Conservation (phyloP, 2,113 vertebrate species). For the Callopanchax toddi region DNA sequence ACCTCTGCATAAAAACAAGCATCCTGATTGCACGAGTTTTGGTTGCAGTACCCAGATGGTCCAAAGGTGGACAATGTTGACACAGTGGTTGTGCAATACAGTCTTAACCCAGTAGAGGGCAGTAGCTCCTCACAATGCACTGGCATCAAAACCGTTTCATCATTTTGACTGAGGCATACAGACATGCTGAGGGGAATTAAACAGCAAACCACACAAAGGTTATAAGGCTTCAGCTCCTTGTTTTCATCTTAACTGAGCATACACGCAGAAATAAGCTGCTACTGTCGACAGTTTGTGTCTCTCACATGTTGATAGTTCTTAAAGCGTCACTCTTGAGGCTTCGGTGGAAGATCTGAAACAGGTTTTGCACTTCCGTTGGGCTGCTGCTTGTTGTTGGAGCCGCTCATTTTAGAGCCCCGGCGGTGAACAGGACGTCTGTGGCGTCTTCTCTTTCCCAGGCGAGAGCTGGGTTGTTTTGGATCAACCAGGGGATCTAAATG, state of each 20-base stretch:
- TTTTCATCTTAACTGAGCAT: constrained; percentile 34
- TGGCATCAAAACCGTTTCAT: constrained; percentile 40
- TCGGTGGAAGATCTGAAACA: constrained; percentile 43
- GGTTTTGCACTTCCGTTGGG: constrained; percentile 67
- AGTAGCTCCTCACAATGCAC: constrained; percentile 42
- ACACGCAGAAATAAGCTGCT: not conserved
- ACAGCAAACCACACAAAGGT: constrained; percentile 51
- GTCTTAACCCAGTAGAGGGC: constrained; percentile 53
- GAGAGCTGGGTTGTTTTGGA: constrained; percentile 37
- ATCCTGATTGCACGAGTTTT: not conserved
- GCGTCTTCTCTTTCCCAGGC: constrained; percentile 70
- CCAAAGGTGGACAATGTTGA: constrained; percentile 13
- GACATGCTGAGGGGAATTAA: constrained; percentile 58
- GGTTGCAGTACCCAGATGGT: constrained; percentile 1
- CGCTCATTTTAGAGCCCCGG: constrained; percentile 51
- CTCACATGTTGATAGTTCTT: constrained; percentile 1
- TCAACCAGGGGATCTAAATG: constrained; percentile 72
- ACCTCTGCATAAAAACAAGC: not conserved
- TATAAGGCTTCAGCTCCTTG: constrained; percentile 36
- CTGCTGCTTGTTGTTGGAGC: constrained; percentile 40
- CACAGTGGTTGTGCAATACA: constrained; percentile 42
- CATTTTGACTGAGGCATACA: constrained; percentile 47
- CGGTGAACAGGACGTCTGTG: constrained; percentile 57
- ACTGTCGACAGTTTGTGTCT: constrained; percentile 8
- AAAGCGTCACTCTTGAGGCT: constrained; percentile 39